phyloP scores from a whole-genome alignment of 2,888 invertebrate genomes.

The Agrotis segetum region DNA sequence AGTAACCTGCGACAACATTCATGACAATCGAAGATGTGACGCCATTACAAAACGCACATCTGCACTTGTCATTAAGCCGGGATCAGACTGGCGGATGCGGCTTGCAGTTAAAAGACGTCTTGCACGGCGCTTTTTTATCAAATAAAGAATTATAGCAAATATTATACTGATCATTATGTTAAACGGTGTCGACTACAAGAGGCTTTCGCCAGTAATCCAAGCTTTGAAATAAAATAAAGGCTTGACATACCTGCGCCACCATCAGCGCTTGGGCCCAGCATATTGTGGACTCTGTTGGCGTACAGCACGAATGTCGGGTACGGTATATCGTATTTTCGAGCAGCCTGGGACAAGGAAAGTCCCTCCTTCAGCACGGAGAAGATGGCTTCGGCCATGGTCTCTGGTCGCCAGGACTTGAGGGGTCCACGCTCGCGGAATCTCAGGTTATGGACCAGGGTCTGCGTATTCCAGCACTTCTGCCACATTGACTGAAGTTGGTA shows the following conservation, averaged over 20 bases:
- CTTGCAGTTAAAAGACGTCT: slow-evolving; percentile 44
- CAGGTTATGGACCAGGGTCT: slow-evolving; percentile 97
- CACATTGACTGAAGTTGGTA: slow-evolving; percentile 98
- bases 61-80: slow-evolving; percentile 49
- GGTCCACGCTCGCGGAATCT: slow-evolving; percentile 98
- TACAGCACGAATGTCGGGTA: slow-evolving; percentile 98
- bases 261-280: slow-evolving; percentile 97
- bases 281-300: slow-evolving; percentile 98
- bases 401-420: slow-evolving; percentile 97
- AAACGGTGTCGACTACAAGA: slow-evolving; percentile 41
- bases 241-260: slow-evolving; percentile 95
- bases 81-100: slow-evolving; percentile 54
- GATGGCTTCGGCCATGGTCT: slow-evolving; percentile 98
- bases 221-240: slow-evolving; percentile 59
- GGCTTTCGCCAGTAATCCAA: slow-evolving; percentile 61
- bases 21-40: slow-evolving; percentile 33
- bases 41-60: slow-evolving; percentile 31
- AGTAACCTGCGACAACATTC: slow-evolving; percentile 46
- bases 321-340: slow-evolving; percentile 98
- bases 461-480: slow-evolving; percentile 99
- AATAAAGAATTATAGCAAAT: slow-evolving; percentile 39
- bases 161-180: slow-evolving; percentile 35
- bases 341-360: slow-evolving; percentile 96
- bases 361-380: slow-evolving; percentile 98
- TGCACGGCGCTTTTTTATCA: slow-evolving; percentile 14